Percentiles rank a stretch among this genome's conserved stretches.
phyloP scores from a whole-genome alignment of 2,888 invertebrate species.

The Agrochola lota region DNA sequence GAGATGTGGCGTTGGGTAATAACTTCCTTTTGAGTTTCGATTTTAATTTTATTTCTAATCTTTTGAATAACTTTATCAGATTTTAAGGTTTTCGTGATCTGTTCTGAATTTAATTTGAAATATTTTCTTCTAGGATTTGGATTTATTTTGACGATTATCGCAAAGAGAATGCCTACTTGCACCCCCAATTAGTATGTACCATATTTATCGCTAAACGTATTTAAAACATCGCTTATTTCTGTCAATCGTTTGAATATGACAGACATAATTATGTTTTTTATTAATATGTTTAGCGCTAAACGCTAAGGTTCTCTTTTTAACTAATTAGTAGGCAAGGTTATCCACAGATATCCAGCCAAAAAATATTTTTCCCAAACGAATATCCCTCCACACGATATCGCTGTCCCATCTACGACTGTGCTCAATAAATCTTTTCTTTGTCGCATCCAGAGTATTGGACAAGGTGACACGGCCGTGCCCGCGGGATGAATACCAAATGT shows the following conservation, averaged over 20 bases:
- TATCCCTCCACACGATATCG: slow-evolving; percentile 36
- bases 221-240: neutral
- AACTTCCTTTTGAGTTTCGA: slow-evolving; percentile 49
- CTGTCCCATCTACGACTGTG: slow-evolving; percentile 49
- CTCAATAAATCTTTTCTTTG: slow-evolving; percentile 69
- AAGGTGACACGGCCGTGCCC: slow-evolving; percentile 67
- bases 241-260: too few species aligned
- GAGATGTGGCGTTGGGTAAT: slow-evolving; percentile 68
- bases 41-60: slow-evolving; percentile 51
- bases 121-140: neutral
- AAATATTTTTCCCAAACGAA: slow-evolving; percentile 31
- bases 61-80: slow-evolving; percentile 33
- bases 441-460: slow-evolving; percentile 63
- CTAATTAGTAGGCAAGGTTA: neutral
- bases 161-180: neutral
- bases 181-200: neutral
- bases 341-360: slow-evolving; percentile 2
- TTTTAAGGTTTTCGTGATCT: slow-evolving; percentile 21
- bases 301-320: neutral
- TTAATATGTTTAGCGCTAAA: neutral
- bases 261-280: neutral
- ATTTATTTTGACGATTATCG: neutral
- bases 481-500: slow-evolving; percentile 74
- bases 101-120: slow-evolving; percentile 8
- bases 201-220: neutral